phyloP scores from a whole-genome alignment of 2,113 vertebrate genomes.

The Monarcha castaneiventris region DNA sequence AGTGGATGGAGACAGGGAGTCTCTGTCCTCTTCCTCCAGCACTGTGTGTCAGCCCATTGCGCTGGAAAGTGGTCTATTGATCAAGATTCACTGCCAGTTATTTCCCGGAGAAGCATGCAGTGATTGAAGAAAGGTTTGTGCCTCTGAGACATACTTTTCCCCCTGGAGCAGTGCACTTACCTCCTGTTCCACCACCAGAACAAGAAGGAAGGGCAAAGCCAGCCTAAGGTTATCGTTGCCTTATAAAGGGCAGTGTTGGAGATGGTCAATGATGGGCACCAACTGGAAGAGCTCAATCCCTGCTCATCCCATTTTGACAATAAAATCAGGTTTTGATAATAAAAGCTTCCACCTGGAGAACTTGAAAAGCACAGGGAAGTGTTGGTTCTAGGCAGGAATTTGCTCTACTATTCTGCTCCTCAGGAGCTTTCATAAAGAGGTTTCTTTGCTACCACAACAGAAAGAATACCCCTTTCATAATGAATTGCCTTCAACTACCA shows the following conservation, averaged over 20 bases:
- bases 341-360: not conserved
- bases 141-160: not conserved
- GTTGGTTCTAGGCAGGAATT: not conserved
- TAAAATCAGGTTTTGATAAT: constrained; percentile 37
- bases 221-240: not conserved
- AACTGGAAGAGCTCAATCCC: not conserved
- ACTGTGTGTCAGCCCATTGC: fast-evolving
- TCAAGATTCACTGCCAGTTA: constrained; percentile 2
- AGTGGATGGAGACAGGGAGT: not conserved
- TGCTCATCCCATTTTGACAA: not conserved
- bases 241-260: not conserved
- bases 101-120: constrained; percentile 22
- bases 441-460: constrained; percentile 54
- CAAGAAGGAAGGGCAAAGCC: not conserved
- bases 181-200: not conserved
- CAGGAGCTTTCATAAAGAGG: constrained; percentile 17
- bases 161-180: not conserved
- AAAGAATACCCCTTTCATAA: constrained; percentile 47
- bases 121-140: not conserved
- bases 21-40: not conserved
- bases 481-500: constrained; percentile 41
- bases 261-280: not conserved
- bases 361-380: not conserved
- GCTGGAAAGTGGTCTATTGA: not conserved
- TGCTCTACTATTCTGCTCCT: not conserved